phyloP scores from a whole-genome alignment of 2,888 invertebrate genomes.

The Cantharis lateralis region DNA sequence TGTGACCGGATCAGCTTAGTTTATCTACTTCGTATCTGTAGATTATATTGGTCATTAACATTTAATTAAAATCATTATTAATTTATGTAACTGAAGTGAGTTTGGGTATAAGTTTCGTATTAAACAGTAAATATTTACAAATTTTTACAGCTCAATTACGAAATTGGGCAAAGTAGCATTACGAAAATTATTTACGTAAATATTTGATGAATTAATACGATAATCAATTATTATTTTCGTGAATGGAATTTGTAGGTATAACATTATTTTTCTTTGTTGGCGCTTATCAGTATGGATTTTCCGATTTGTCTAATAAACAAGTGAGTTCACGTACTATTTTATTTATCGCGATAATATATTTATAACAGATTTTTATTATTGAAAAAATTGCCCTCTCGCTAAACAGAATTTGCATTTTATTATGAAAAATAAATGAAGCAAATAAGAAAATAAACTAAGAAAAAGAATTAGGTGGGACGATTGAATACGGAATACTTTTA shows the following conservation, averaged over 20 bases:
- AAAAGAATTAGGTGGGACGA: not conserved
- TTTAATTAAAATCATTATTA: no score
- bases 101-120: not conserved
- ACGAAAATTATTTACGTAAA: not conserved
- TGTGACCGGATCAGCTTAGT: no score
- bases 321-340: not conserved
- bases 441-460: not conserved
- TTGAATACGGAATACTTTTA: not conserved
- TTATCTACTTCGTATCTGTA: no score
- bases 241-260: not conserved
- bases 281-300: not conserved
- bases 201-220: not conserved
- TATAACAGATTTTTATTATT: not conserved
- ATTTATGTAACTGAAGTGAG: not conserved
- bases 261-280: not conserved
- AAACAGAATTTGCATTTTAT: not conserved
- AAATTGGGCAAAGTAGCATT: not conserved
- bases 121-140: not conserved
- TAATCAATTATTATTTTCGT: not conserved
- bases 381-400: not conserved
- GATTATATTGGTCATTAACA: no score
- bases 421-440: not conserved
- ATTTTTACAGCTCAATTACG: not conserved
- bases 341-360: not conserved
- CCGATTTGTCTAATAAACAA: not conserved